These are phyloP conservation scores for Mastacembelus armatus DNA, from an alignment of 2,797 vertebrate species.

Conservation along the genomic window DNA sequence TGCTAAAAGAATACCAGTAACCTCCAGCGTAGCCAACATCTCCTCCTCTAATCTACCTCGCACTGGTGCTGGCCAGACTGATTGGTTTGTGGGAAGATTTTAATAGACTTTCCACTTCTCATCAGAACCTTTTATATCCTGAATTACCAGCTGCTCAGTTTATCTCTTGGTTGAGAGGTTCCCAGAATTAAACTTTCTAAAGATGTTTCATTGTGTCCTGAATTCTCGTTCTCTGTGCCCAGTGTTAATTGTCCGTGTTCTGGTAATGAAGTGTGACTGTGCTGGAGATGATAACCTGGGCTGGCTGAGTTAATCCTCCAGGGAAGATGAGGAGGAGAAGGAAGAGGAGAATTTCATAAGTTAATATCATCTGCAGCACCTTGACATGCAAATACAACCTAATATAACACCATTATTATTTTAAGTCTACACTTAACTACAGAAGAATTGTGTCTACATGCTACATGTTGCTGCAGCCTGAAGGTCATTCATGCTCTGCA, in stretches of 20 bases:
- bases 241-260: slow-evolving; percentile 16
- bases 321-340: slow-evolving; percentile 44
- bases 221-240: neutral
- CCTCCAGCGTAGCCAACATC: slow-evolving; percentile 10
- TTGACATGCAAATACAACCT: no score
- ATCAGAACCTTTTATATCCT: slow-evolving; percentile 17
- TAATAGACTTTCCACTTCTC: slow-evolving; percentile 45
- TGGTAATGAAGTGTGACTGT: slow-evolving; percentile 36
- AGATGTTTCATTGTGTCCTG: slow-evolving; percentile 24
- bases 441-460: no score
- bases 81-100: slow-evolving; percentile 23
- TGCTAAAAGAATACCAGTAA: slow-evolving; percentile 33
- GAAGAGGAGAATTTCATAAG: slow-evolving; percentile 37
- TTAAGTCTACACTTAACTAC: no score
- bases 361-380: no score
- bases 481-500: slow-evolving; percentile 51
- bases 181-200: slow-evolving; percentile 36
- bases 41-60: slow-evolving; percentile 38
- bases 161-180: slow-evolving; percentile 25
- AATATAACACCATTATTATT: no score
- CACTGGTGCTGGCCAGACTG: neutral
- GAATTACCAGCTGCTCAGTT: slow-evolving; percentile 26
- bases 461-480: slow-evolving; percentile 24
- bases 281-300: slow-evolving; percentile 29
- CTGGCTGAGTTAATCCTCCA: slow-evolving; percentile 2